phyloP scores from a whole-genome alignment of 1,140 invertebrate genomes.

The Drosophila serrata region DNA sequence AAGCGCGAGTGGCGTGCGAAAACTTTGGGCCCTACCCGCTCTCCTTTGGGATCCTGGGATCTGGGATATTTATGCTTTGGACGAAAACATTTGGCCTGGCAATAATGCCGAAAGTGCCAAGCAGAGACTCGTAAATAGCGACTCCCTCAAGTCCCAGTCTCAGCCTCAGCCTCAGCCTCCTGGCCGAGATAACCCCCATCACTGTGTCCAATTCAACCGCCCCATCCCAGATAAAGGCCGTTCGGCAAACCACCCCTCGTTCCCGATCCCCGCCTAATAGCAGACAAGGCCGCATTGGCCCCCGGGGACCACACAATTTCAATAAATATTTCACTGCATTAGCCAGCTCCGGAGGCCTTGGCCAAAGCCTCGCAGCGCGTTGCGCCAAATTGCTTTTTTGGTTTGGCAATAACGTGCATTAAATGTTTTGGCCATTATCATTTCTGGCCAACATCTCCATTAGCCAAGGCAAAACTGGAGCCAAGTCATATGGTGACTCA shows the following conservation, averaged over 20 bases:
- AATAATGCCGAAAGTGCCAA: slow-evolving; percentile 81
- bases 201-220: slow-evolving; percentile 43
- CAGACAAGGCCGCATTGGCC: slow-evolving; percentile 72
- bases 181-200: slow-evolving; percentile 16
- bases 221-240: slow-evolving; percentile 56
- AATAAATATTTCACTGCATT: slow-evolving; percentile 85
- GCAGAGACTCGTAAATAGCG: slow-evolving; percentile 80
- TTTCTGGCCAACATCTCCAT: slow-evolving; percentile 76
- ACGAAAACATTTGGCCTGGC: slow-evolving; percentile 56
- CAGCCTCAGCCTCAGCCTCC: slow-evolving; percentile 6
- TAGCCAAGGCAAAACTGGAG: slow-evolving; percentile 37
- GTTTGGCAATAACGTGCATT: slow-evolving; percentile 78
- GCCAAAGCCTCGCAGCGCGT: slow-evolving; percentile 57
- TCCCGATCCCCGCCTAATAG: slow-evolving; percentile 61
- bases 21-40: slow-evolving; percentile 48
- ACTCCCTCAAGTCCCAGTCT: slow-evolving; percentile 22
- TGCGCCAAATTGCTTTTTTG: slow-evolving; percentile 79
- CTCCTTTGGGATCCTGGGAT: not conserved
- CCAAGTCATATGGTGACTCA: not conserved
- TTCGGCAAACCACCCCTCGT: slow-evolving; percentile 2
- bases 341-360: slow-evolving; percentile 34
- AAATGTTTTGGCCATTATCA: slow-evolving; percentile 83
- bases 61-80: slow-evolving; percentile 55
- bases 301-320: slow-evolving; percentile 80
- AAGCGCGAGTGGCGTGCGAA: slow-evolving; percentile 67